Evolutionary conservation across 2,888 invertebrate species (phyloP).

Genomic region (Theodoxus fluviatilis): DNA sequence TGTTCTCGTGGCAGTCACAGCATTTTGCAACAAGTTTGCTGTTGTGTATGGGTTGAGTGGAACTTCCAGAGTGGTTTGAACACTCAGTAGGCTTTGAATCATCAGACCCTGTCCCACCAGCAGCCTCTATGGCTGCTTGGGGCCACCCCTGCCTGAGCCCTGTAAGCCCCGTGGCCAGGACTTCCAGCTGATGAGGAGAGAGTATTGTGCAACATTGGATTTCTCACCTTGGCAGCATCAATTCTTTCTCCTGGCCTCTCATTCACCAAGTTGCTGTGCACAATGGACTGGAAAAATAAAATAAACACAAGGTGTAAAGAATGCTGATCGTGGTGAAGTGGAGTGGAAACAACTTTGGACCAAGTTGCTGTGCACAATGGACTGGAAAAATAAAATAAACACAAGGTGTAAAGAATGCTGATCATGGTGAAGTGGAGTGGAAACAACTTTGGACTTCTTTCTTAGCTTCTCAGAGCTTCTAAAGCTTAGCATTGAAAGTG

Average conservation of each 20-base stretch:
- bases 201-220: neutral
- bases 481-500: too few species aligned
- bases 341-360: neutral
- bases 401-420: neutral
- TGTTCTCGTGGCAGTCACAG: too few species aligned
- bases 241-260: conserved; percentile 52
- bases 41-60: too few species aligned
- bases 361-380: conserved; percentile 55
- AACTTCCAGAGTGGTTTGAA: too few species aligned
- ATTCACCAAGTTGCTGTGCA: conserved; percentile 55
- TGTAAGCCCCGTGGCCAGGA: too few species aligned
- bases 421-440: neutral
- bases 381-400: conserved; percentile 38
- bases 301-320: neutral
- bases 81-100: too few species aligned
- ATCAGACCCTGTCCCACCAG: too few species aligned
- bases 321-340: neutral
- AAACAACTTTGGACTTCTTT: too few species aligned
- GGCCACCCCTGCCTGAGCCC: too few species aligned
- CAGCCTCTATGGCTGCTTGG: too few species aligned
- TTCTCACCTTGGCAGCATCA: conserved; percentile 56
- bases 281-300: conserved; percentile 50
- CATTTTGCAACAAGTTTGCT: too few species aligned
- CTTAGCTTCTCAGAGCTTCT: too few species aligned
- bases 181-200: neutral